Conservation (phyloP, 2,113 vertebrate species). For the Thamnophis sirtalis region DNA sequence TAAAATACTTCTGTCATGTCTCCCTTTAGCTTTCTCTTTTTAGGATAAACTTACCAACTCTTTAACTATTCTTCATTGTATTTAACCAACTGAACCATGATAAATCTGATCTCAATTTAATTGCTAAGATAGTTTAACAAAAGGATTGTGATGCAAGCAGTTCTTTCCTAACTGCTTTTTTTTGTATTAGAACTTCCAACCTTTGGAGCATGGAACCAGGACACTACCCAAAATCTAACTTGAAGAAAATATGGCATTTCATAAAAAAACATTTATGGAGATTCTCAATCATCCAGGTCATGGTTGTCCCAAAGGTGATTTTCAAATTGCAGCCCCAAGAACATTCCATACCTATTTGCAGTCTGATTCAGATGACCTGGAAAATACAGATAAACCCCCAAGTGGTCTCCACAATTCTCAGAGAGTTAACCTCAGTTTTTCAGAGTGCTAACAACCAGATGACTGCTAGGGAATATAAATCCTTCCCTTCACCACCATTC, state of each 20-base stretch:
- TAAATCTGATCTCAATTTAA: not conserved
- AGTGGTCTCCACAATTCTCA: not conserved
- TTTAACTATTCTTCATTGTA: not conserved
- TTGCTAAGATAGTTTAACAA: not conserved
- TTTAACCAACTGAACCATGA: not conserved
- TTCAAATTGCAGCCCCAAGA: not conserved
- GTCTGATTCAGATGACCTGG: not conserved
- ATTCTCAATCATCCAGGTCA: not conserved
- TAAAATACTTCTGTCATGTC: not conserved
- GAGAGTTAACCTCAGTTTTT: not conserved
- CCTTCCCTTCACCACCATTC: too few relatives aligned
- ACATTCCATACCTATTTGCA: not conserved
- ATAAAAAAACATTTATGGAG: not conserved
- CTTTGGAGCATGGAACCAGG: not conserved
- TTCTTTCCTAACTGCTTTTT: not conserved
- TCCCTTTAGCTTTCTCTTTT: not conserved
- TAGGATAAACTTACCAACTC: not conserved
- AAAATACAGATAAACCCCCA: too few relatives aligned
- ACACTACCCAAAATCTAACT: not conserved
- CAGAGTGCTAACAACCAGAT: not conserved
- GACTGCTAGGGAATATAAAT: too few relatives aligned
- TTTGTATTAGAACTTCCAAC: not conserved
- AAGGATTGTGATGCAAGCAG: not conserved
- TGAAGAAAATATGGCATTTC: not conserved
- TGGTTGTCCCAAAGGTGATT: not conserved